Evolutionary conservation across 2,113 vertebrate species (phyloP).

Genomic region (Alouatta palliata): DNA sequence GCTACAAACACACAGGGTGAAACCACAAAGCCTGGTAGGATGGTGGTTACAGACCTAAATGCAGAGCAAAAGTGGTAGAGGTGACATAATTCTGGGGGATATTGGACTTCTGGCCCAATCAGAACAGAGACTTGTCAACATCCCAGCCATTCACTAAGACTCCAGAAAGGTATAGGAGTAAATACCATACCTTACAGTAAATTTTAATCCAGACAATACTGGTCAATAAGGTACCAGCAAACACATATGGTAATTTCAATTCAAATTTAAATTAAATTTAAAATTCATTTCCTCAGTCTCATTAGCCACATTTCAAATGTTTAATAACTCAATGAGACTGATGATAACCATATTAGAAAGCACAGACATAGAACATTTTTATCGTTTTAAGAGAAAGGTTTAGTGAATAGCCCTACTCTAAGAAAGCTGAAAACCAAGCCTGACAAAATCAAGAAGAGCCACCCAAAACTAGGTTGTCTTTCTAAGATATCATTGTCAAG

Average conservation of each 20-base stretch:
- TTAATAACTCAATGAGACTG: not conserved
- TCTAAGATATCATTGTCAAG: not conserved
- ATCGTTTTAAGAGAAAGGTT: not conserved
- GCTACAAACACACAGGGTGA: not conserved
- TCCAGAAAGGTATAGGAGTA: not conserved
- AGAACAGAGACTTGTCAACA: not conserved
- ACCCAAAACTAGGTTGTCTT: not conserved
- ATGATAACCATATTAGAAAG: not conserved
- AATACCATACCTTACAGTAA: not conserved
- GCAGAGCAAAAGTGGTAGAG: not conserved
- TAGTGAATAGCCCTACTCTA: not conserved
- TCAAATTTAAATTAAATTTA: constrained; percentile 2
- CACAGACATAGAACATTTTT: not conserved
- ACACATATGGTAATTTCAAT: not conserved
- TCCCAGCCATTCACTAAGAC: not conserved
- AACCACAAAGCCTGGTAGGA: not conserved
- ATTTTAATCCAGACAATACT: not conserved
- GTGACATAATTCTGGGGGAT: not conserved
- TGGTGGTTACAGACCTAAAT: not conserved
- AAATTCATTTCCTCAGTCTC: constrained; percentile 1
- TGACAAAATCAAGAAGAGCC: not conserved
- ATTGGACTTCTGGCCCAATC: not conserved
- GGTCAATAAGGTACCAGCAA: not conserved
- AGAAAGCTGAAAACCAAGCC: not conserved
- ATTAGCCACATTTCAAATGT: not conserved